phyloP scores from a whole-genome alignment of 2,797 vertebrate genomes.

The Oceanodroma leucorhoa region DNA sequence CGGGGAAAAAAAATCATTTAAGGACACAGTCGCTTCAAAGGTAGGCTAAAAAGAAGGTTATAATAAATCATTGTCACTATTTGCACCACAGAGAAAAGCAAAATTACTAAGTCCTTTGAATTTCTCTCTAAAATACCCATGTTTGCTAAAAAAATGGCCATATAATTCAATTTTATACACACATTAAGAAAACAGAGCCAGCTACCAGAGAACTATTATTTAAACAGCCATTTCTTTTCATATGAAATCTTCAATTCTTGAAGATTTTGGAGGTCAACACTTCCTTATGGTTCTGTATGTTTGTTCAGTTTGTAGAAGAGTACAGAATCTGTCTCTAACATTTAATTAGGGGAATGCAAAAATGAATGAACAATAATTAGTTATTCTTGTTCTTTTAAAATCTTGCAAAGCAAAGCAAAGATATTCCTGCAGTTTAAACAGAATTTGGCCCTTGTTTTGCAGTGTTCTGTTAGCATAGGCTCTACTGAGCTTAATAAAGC shows the following conservation, averaged over 20 bases:
- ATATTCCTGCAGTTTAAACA: background rate
- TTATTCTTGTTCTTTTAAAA: background rate
- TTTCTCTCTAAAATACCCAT: background rate
- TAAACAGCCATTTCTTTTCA: background rate
- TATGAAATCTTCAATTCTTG: background rate
- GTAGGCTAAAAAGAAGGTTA: background rate
- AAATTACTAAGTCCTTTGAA: background rate
- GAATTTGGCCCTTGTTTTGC: background rate
- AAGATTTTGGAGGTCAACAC: background rate
- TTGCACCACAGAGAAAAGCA: background rate
- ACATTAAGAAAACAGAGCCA: background rate
- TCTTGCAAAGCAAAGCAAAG: background rate
- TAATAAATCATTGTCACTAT: background rate
- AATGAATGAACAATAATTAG: background rate
- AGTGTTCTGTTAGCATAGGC: background rate
- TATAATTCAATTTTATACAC: background rate
- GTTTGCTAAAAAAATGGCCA: background rate
- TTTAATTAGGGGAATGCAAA: background rate
- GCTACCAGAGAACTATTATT: background rate
- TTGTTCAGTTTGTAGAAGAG: background rate
- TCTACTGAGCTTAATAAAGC: background rate
- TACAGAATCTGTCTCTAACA: background rate
- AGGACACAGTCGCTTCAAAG: background rate
- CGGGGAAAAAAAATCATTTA: background rate
- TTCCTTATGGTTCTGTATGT: background rate